Evolutionary conservation across 1,140 invertebrate genomes (phyloP).

Genomic region (Drosophila grimshawi): DNA sequence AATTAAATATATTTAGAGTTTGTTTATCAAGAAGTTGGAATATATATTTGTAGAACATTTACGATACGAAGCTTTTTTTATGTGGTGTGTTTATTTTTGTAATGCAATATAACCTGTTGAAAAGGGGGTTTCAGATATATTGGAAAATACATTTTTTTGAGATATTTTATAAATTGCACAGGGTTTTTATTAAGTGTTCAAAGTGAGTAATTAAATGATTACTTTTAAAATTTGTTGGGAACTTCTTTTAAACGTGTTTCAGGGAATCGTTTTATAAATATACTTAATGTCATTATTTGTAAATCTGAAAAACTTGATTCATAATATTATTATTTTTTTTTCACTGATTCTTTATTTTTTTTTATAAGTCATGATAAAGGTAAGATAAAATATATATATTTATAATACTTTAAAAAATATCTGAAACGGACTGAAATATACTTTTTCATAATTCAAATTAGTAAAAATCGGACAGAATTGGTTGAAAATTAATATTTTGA

Average conservation of each 20-base stretch:
- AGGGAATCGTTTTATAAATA: constrained; percentile 2
- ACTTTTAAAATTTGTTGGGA: background rate
- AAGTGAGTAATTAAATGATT: background rate
- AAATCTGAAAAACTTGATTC: no score
- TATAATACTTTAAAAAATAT: background rate
- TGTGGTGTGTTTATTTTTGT: constrained; percentile 31
- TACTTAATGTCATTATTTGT: background rate
- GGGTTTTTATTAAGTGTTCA: background rate
- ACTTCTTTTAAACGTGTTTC: background rate
- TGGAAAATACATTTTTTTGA: background rate
- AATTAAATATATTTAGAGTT: constrained; percentile 44
- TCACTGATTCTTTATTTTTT: no score
- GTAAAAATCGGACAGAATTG: background rate
- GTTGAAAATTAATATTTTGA: background rate
- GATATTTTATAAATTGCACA: background rate
- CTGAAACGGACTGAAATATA: background rate
- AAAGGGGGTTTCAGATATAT: background rate
- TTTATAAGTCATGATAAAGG: no score
- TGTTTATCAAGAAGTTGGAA: constrained; percentile 36
- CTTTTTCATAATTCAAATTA: constrained; percentile 5
- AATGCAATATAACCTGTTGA: constrained; percentile 36
- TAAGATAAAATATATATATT: background rate
- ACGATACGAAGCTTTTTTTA: constrained; percentile 42
- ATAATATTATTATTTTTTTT: no score
- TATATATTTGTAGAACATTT: constrained; percentile 54